These are phyloP conservation scores for Rallus limicola DNA, from an alignment of 2,113 vertebrate genomes.

Conservation along the genomic window DNA sequence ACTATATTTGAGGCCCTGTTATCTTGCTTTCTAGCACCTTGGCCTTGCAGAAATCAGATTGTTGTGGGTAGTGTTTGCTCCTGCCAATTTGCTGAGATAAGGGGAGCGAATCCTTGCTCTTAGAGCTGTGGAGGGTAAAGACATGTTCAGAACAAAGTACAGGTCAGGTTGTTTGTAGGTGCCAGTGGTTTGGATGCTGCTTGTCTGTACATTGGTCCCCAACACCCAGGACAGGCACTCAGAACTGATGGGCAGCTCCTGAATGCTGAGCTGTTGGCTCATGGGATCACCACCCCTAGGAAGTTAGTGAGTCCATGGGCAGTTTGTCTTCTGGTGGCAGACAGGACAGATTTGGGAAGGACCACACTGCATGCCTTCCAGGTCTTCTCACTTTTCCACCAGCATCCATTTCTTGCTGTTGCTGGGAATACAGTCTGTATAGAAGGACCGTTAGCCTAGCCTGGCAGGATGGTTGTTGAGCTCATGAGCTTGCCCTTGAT, in stretches of 20 bases:
- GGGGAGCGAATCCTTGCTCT: not conserved
- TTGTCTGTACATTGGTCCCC: not conserved
- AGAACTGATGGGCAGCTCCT: conserved; percentile 1
- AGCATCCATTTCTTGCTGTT: not conserved
- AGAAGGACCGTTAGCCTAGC: not conserved
- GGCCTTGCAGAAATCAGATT: not conserved
- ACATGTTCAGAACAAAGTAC: not conserved
- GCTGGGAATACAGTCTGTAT: not conserved
- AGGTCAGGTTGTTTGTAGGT: not conserved
- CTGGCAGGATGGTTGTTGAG: accelerated
- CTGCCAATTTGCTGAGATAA: not conserved
- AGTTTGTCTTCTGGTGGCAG: not conserved
- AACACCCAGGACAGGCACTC: not conserved
- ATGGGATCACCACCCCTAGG: not conserved
- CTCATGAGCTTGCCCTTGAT: not conserved
- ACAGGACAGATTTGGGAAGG: not conserved
- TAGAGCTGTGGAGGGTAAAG: not conserved
- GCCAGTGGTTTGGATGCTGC: not conserved
- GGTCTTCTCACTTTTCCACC: not conserved
- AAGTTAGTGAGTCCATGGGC: accelerated
- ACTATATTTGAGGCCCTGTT: not conserved
- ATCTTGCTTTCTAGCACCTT: not conserved
- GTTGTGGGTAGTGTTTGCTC: not conserved
- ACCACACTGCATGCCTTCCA: accelerated
- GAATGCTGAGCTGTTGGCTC: not conserved